phyloP scores from a whole-genome alignment of 2,888 invertebrate species.

The Diachrysia chrysitis region DNA sequence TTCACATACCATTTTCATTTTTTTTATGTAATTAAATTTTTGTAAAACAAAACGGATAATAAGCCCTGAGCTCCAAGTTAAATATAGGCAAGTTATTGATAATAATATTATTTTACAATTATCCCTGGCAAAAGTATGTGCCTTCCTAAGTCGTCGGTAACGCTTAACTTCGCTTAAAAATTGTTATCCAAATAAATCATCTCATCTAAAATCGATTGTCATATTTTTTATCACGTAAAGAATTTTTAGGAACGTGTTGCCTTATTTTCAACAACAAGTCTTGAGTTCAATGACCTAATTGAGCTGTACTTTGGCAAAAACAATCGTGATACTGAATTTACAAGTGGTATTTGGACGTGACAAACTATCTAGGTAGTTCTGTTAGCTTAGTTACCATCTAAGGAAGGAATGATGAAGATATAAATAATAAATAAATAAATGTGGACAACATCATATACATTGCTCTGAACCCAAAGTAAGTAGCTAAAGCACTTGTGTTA shows the following conservation, averaged over 20 bases:
- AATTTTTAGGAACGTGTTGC: neutral
- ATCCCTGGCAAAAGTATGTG: neutral
- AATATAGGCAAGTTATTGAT: no score
- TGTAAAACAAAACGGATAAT: no score
- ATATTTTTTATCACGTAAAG: neutral
- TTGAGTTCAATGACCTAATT: constrained; percentile 3
- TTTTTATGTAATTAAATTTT: no score
- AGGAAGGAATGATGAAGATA: no score
- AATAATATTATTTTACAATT: no score
- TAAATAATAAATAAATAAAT: no score
- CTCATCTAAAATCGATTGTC: neutral
- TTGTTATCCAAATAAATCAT: neutral
- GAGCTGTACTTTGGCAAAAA: constrained; percentile 8
- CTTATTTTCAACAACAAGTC: constrained; percentile 4
- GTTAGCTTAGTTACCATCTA: neutral
- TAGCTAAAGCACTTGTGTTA: no score
- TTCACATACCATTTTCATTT: neutral
- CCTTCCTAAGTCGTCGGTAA: no score
- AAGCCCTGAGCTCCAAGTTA: no score
- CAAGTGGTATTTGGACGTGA: constrained; percentile 2
- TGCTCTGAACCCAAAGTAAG: no score
- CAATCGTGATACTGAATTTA: constrained; percentile 6
- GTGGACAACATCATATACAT: no score
- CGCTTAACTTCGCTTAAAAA: neutral
- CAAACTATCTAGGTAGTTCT: neutral